Evolutionary conservation across 2,888 invertebrate species (phyloP), one percentile per base, ranked within the genome.

Genomic region (Agrypnus murinus): DNA sequence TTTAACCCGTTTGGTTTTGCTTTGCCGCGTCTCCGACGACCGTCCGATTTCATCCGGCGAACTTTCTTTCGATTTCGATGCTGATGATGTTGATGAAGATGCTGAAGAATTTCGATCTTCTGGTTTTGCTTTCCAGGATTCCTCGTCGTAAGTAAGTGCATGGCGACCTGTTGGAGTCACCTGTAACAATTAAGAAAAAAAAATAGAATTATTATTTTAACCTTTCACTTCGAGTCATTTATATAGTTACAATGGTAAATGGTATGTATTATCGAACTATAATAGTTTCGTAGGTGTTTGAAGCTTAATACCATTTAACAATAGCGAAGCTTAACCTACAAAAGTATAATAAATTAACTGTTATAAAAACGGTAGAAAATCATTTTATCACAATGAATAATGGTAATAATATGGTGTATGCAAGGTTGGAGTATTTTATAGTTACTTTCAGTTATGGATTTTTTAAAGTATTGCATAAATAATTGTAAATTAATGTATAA

Each of bases 1-100:
- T 79, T 88, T 88, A 17, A 89, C 88, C 57, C 87, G 85, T 78
- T 88, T 87, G 12, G 87, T 85, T 79, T 86, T 88, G 77, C 88
- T 88, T 78, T 87, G 87, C 9, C 87, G 85, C 9, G 82, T 83
- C 75, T 87, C 87, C 67, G 83, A 82, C 40, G 83, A 81, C 5
- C 86, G 82, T 0, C 81, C 77, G 15, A 84, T 68, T 19, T 82
- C 80, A 57, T 81, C 83, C 43, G 79, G 57, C 10, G 78, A 77
- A n/a, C 63, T 76, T 72, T 74, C 71, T 67, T 48, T 59, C 45
- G 69, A 55, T 72, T 74, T 62, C 9, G 43, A 7, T 48, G n/a
- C n/a, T n/a, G n/a, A n/a, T n/a, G n/a, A n/a, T n/a, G n/a, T n/a
- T n/a, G n/a, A n/a, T n/a, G n/a, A n/a, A n/a, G n/a, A n/a, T n/a